Percentiles rank a stretch among this genome's conserved stretches.
Evolutionary conservation across 2,888 invertebrate genomes (phyloP).

Genomic region (Cantharis nigra): DNA sequence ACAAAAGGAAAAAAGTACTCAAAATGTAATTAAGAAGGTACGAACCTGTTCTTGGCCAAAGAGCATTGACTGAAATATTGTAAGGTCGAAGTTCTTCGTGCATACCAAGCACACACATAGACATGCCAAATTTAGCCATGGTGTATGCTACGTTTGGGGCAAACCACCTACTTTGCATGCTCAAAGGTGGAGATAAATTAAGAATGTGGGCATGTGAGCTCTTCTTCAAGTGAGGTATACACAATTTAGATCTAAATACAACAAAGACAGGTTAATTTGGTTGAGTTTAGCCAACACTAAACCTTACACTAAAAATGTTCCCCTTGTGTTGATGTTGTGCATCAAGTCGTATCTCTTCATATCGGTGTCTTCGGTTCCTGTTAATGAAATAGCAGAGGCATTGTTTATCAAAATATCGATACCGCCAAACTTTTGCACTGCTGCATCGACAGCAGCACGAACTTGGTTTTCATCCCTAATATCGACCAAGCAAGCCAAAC

Average conservation of each 20-base stretch:
- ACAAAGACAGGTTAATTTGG: neutral
- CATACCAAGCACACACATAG: slow-evolving; percentile 97
- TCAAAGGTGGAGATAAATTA: slow-evolving; percentile 93
- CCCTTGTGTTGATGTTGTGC: slow-evolving; percentile 92
- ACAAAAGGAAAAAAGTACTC: too few relatives aligned
- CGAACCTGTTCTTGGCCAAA: slow-evolving; percentile 92
- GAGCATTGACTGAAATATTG: slow-evolving; percentile 90
- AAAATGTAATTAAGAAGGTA: neutral
- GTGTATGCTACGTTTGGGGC: slow-evolving; percentile 92
- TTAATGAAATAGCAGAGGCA: slow-evolving; percentile 91
- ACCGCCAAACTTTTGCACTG: slow-evolving; percentile 87
- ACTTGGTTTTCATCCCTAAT: slow-evolving; percentile 82
- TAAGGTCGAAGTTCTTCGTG: slow-evolving; percentile 85
- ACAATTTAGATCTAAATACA: slow-evolving; percentile 81
- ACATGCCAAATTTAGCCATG: slow-evolving; percentile 99
- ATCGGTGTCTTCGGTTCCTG: slow-evolving; percentile 80
- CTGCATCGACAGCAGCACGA: slow-evolving; percentile 70
- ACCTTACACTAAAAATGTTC: slow-evolving; percentile 90
- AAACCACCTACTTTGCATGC: slow-evolving; percentile 90
- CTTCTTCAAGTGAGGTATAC: slow-evolving; percentile 84
- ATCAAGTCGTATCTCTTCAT: slow-evolving; percentile 98
- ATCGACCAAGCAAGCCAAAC: slow-evolving; percentile 85
- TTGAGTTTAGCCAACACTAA: neutral
- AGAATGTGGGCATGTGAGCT: slow-evolving; percentile 91
- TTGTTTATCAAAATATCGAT: slow-evolving; percentile 96